Conservation (phyloP, 2,888 invertebrate species). For the Alcis repandata region DNA sequence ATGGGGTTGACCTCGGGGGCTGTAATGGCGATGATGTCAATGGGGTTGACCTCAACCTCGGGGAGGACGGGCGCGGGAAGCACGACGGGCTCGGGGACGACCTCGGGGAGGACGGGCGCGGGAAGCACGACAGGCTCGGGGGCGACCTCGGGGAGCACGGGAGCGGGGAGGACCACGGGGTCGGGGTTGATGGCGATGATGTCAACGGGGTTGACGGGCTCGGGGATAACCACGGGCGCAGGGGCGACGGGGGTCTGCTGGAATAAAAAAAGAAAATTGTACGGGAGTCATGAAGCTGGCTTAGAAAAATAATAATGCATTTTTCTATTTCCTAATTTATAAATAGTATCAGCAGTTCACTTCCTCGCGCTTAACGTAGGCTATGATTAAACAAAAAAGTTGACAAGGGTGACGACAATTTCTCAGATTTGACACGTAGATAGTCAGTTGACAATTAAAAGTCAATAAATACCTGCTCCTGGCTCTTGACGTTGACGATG, state of each 20-base stretch:
- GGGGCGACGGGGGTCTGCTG: constrained; percentile 13
- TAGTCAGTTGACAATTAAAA: no score
- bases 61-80: constrained; percentile 1
- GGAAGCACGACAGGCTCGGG: constrained; percentile 39
- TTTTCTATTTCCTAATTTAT: no score
- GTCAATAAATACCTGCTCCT: constrained; percentile 33
- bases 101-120: constrained; percentile 23
- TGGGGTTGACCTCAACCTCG: constrained; percentile 45
- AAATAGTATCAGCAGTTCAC: no score
- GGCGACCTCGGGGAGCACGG: constrained; percentile 23
- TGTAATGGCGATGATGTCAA: constrained; percentile 47
- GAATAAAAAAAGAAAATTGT: not conserved
- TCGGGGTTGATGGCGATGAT: constrained; percentile 44
- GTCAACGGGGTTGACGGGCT: constrained; percentile 38
- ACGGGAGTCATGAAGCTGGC: not conserved
- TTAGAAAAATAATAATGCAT: no score
- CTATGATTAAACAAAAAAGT: no score
- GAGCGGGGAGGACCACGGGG: constrained; percentile 48
- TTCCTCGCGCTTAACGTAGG: no score
- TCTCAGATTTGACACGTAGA: no score
- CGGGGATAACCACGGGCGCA: constrained; percentile 36
- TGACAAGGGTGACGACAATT: no score
- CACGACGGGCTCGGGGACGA: constrained; percentile 43
- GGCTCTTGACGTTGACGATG: constrained; percentile 46
- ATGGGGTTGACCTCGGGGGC: constrained; percentile 51